Percentiles rank a stretch among this genome's conserved stretches.
Evolutionary conservation across 2,113 vertebrate genomes (phyloP).

Genomic region (Gnathonemus longibarbis): DNA sequence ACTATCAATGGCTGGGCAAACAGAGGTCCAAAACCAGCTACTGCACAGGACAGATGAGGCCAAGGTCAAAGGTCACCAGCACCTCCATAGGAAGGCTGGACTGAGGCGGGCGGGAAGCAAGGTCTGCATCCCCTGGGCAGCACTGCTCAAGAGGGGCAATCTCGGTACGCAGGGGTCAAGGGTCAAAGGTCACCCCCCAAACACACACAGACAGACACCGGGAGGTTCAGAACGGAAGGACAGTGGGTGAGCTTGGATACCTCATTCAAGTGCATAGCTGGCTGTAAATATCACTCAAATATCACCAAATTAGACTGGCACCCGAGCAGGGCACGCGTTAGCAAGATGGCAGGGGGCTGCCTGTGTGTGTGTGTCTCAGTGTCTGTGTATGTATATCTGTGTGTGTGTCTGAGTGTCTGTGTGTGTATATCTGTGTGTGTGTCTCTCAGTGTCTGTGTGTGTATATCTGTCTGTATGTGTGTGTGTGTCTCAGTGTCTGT

Average conservation of each 20-base stretch:
- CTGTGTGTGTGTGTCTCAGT: background rate
- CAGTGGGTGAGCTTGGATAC: conserved; percentile 33
- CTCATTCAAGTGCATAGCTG: conserved; percentile 56
- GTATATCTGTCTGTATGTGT: no score
- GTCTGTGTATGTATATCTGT: background rate
- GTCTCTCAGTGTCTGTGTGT: no score
- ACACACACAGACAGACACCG: no score
- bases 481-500: no score
- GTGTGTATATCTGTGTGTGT: no score
- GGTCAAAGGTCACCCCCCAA: background rate
- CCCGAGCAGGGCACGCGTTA: conserved; percentile 43
- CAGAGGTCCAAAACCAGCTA: background rate
- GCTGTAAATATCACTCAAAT: conserved; percentile 66
- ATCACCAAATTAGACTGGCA: conserved; percentile 59
- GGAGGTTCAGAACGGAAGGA: conserved; percentile 9
- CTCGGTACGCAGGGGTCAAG: background rate
- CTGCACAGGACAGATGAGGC: background rate
- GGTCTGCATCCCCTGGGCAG: background rate
- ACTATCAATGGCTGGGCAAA: background rate
- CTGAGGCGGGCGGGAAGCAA: background rate
- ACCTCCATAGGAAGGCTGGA: background rate
- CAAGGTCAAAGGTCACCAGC: background rate
- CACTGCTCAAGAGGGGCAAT: background rate
- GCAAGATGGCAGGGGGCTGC: background rate
- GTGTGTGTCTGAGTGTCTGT: background rate